Conservation (phyloP, 2,113 vertebrate genomes). For the Regulus satrapa region DNA sequence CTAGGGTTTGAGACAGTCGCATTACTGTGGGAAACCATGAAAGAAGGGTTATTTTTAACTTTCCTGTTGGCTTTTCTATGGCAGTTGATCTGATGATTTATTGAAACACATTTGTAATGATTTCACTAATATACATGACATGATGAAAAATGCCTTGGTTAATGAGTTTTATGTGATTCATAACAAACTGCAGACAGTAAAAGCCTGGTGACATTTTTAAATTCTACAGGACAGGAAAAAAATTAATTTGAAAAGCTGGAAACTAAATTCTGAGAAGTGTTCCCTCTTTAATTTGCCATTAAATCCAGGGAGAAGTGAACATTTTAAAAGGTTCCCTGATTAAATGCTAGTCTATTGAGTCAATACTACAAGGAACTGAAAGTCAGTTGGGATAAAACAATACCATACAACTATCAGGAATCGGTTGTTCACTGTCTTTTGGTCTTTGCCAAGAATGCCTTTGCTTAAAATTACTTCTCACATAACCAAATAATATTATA, state of each 20-base stretch:
- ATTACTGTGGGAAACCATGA: conserved; percentile 45
- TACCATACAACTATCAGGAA: neutral
- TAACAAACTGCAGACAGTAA: neutral
- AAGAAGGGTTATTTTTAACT: conserved; percentile 21
- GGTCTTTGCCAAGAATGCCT: neutral
- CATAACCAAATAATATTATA: neutral
- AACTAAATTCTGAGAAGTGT: neutral
- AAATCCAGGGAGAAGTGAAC: neutral
- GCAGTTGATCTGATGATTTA: conserved; percentile 35
- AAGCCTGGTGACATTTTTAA: neutral
- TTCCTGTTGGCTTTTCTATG: neutral
- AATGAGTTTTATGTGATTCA: conserved; percentile 9
- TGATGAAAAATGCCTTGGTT: conserved; percentile 16
- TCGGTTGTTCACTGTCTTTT: neutral
- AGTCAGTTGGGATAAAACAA: neutral
- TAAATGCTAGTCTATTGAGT: neutral
- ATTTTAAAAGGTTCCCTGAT: neutral
- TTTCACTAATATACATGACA: neutral
- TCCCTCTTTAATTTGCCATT: neutral
- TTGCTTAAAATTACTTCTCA: neutral
- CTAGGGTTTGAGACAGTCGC: neutral
- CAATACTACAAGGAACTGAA: neutral
- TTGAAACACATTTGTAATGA: neutral
- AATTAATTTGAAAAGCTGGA: neutral
- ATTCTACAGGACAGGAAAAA: neutral